Evolutionary conservation across 2,888 invertebrate species (phyloP).

Genomic region (Reticulitermes lucifugus): DNA sequence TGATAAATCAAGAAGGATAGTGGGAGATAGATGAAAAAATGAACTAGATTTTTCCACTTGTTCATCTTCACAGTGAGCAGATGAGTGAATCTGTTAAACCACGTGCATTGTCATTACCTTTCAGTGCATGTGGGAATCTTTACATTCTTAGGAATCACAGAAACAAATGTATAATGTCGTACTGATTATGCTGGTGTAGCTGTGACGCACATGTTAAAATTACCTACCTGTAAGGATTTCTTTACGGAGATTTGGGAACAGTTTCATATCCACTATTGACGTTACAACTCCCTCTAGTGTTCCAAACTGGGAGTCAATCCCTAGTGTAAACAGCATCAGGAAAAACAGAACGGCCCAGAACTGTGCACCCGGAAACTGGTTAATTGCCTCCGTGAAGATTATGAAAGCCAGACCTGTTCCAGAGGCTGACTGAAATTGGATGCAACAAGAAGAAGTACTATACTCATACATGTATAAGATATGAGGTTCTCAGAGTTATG

Average conservation of each 20-base stretch:
- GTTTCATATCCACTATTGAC: constrained; percentile 93
- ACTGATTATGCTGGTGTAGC: no score
- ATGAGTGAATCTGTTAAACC: no score
- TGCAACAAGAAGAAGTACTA: neutral
- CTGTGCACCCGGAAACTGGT: constrained; percentile 96
- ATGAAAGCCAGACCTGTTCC: constrained; percentile 97
- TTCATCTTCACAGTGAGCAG: no score
- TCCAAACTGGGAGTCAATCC: constrained; percentile 97
- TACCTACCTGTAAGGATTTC: constrained; percentile 83
- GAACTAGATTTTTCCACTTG: no score
- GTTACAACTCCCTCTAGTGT: constrained; percentile 96
- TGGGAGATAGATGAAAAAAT: no score
- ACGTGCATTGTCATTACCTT: no score
- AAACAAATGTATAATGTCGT: no score
- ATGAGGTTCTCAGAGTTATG: no score
- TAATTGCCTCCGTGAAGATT: constrained; percentile 97
- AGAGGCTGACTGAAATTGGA: constrained; percentile 85
- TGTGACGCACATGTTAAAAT: neutral
- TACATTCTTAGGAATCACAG: no score
- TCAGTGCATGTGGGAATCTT: no score
- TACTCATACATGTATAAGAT: no score
- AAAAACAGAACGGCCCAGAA: constrained; percentile 97
- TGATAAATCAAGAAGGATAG: no score
- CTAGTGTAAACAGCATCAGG: constrained; percentile 95
- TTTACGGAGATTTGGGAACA: constrained; percentile 91